Evolutionary conservation across 2,113 vertebrate genomes (phyloP).

Genomic region (Anolis sagrei): DNA sequence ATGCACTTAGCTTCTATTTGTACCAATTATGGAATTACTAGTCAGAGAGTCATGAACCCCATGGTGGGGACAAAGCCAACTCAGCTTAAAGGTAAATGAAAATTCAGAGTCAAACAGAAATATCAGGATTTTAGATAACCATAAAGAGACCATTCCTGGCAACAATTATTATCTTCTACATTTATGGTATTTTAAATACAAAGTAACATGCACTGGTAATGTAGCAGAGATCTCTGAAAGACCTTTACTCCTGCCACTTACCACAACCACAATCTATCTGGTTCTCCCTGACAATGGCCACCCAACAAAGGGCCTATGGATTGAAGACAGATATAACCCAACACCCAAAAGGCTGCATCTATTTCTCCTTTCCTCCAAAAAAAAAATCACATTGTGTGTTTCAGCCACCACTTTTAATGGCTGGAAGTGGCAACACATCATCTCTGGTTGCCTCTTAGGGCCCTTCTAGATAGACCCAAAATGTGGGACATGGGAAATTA

Average conservation of each 20-base stretch:
- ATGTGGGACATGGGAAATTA: too few relatives aligned
- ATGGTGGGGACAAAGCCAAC: not conserved
- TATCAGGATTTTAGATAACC: conserved; percentile 3
- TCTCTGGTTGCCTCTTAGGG: too few relatives aligned
- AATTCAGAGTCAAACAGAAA: conserved; percentile 9
- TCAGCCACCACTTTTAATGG: too few relatives aligned
- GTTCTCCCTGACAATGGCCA: not conserved
- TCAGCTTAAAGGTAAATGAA: conserved; percentile 1
- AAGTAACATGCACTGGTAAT: not conserved
- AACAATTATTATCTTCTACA: not conserved
- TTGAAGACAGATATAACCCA: not conserved
- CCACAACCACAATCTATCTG: not conserved
- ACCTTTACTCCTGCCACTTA: not conserved
- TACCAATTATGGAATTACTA: conserved; percentile 13
- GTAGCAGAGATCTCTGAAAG: not conserved
- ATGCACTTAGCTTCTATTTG: conserved; percentile 16
- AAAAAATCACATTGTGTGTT: too few relatives aligned
- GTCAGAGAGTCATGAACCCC: conserved; percentile 1
- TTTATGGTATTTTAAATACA: not conserved
- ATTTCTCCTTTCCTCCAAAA: too few relatives aligned
- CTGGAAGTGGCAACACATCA: too few relatives aligned
- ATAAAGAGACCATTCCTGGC: conserved; percentile 14
- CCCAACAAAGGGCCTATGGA: not conserved
- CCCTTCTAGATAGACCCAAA: too few relatives aligned
- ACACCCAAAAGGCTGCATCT: too few relatives aligned